phyloP scores from a whole-genome alignment of 2,888 invertebrate genomes.

The Drosophila subsilvestris region DNA sequence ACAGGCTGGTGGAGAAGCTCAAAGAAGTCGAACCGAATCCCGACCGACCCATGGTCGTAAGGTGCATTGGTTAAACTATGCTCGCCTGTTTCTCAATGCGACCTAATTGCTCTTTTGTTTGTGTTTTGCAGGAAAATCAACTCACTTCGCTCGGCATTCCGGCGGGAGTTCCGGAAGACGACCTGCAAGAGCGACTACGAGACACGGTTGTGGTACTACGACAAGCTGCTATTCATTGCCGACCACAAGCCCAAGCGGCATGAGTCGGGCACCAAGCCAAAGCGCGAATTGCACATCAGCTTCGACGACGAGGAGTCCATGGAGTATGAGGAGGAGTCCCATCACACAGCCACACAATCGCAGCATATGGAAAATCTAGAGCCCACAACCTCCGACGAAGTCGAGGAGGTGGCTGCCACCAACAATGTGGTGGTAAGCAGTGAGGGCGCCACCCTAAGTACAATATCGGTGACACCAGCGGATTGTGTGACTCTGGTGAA shows the following conservation, averaged over 20 bases:
- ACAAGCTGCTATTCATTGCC: slow-evolving; percentile 82
- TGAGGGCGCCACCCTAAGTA: slow-evolving; percentile 65
- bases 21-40: slow-evolving; percentile 83
- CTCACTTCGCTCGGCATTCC: slow-evolving; percentile 82
- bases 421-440: slow-evolving; percentile 67
- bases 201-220: slow-evolving; percentile 83
- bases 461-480: slow-evolving; percentile 69
- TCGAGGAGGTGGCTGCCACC: slow-evolving; percentile 44
- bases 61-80: slow-evolving; percentile 6
- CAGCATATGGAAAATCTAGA: slow-evolving; percentile 65
- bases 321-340: slow-evolving; percentile 80
- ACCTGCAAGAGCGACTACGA: slow-evolving; percentile 79
- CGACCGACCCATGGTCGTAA: slow-evolving; percentile 83
- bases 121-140: slow-evolving; percentile 80
- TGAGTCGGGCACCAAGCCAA: slow-evolving; percentile 67
- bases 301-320: slow-evolving; percentile 83
- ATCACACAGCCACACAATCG: slow-evolving; percentile 63
- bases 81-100: not conserved
- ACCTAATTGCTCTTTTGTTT: not conserved
- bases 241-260: slow-evolving; percentile 82
- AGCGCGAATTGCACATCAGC: slow-evolving; percentile 74
- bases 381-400: slow-evolving; percentile 60
- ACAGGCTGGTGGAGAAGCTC: slow-evolving; percentile 82
- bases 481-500: slow-evolving; percentile 80
- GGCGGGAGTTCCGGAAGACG: slow-evolving; percentile 82